Evolutionary conservation across 2,797 vertebrate species (phyloP), one percentile per base, ranked within the genome.

Genomic region (Takifugu rubripes): DNA sequence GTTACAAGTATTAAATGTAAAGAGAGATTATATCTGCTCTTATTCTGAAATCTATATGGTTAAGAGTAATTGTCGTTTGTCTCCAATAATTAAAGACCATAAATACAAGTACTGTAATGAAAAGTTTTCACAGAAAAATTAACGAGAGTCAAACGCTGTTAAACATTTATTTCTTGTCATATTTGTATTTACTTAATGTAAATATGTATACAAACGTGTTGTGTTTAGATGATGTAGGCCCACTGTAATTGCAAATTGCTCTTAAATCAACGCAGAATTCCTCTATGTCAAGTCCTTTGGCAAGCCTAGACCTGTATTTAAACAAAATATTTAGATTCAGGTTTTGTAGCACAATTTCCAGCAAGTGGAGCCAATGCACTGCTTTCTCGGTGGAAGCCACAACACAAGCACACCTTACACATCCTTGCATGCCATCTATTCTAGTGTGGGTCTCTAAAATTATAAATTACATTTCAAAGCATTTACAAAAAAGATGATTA

Each of bases 401-500:
- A 44, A 43, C 6, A 42, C 31, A 5, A 25, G 54, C 12, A 40
- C 5, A 51, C 2, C 50, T 7, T 17, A 9, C 29, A 3, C 9
- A 14, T 14, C 36, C 14, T 40, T 3, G 12, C 36, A 40, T 40
- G 12, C 36, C 12, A 40, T 3, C 11, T 36, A 3, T 36, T 36
- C 9, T 3, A 36, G 10, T 40, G 36, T 40, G 36, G 12, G 14
- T 40, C 36, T 40, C 36, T 40, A 40, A 40, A 40, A 40, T 40
- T 40, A 40, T 40, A 14, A 40, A 40, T 14, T 40, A 10, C 12
- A 40, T 40, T 40, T 40, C 10, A 40, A 61, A 72, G 10, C 66
- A 77, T 64, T 79, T 77, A 49, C 40, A 45, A 67, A 47, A 40
- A 50, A 60, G 49, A 33, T 52, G 47, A 25, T 61, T 66, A 25